A percentile compares a stretch with the other conserved stretches of the same genome.
These are phyloP conservation scores for Drosophila merina DNA, from an alignment of 2,888 invertebrate genomes.

Conservation along the genomic window DNA sequence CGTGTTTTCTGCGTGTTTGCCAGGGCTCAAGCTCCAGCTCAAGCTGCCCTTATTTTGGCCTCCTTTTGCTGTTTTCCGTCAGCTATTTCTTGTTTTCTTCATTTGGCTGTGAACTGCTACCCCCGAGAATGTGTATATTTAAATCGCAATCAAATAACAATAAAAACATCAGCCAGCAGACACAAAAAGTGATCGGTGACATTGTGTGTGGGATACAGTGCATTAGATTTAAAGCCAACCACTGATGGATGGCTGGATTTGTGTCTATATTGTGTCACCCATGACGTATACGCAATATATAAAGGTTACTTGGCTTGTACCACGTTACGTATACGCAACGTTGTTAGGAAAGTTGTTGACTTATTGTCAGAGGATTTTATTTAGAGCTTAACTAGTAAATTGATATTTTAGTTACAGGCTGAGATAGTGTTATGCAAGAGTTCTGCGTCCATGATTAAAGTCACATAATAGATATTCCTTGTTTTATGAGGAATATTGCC, in stretches of 20 bases:
- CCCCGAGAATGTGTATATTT: conserved; percentile 19
- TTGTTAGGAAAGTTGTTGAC: conserved; percentile 27
- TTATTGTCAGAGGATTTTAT: conserved; percentile 5
- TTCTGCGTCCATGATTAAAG: neutral
- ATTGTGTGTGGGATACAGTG: conserved; percentile 30
- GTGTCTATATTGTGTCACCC: conserved; percentile 31
- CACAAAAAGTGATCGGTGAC: conserved; percentile 31
- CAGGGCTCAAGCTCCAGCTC: conserved; percentile 32
- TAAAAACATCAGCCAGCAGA: conserved; percentile 40
- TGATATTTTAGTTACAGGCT: neutral
- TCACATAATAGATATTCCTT: neutral
- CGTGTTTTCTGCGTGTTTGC: conserved; percentile 48
- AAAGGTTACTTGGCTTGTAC: conserved; percentile 7
- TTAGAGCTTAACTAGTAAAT: conserved; percentile 14
- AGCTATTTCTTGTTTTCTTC: conserved; percentile 20
- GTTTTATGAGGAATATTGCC: neutral
- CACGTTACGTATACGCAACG: conserved; percentile 55
- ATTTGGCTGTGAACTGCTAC: conserved; percentile 3
- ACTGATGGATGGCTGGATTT: conserved; percentile 56
- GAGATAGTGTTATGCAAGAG: too few species aligned
- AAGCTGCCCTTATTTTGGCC: conserved; percentile 11
- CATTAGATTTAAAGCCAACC: conserved; percentile 29
- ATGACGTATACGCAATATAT: conserved; percentile 57
- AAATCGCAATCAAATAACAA: conserved; percentile 47
- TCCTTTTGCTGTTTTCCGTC: conserved; percentile 22